phyloP scores from a whole-genome alignment of 35 echinoderm and acorn worm species.

The Diadema setosum region DNA sequence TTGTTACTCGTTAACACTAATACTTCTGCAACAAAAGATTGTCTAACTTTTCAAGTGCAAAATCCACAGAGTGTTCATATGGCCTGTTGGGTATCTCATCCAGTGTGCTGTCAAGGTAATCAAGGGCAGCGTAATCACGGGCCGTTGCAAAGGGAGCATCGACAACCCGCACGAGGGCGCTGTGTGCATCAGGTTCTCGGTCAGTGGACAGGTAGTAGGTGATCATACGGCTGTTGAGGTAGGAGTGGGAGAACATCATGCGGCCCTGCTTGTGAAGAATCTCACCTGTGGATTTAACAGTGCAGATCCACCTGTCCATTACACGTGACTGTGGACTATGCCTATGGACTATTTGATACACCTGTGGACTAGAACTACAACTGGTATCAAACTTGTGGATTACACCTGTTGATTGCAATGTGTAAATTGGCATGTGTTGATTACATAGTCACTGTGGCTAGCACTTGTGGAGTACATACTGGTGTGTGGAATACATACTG shows the following conservation, averaged over 20 bases:
- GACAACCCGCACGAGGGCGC: background rate
- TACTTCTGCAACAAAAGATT: no score
- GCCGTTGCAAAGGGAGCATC: conserved; percentile 3
- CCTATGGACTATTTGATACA: no score
- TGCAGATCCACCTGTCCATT: no score
- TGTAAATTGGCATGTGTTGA: no score
- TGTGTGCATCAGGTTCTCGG: background rate
- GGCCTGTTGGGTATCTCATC: conserved; percentile 24
- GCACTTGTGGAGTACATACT: no score
- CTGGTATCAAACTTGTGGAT: background rate
- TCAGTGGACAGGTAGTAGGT: background rate
- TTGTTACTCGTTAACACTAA: no score
- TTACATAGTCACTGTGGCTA: no score
- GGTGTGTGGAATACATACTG: no score
- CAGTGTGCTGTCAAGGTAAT: conserved; percentile 19
- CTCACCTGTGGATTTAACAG: conserved; percentile 51
- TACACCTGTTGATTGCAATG: background rate
- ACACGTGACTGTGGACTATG: no score
- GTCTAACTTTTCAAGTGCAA: conserved; percentile 41
- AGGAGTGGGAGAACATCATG: conserved; percentile 7
- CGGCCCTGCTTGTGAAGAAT: conserved; percentile 31
- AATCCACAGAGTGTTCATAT: conserved; percentile 42
- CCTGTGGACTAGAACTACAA: background rate
- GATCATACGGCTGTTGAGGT: conserved; percentile 42
- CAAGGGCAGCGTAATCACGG: background rate